These are phyloP conservation scores for Siphlonurus alternatus DNA, from an alignment of 2,888 invertebrate species.

Conservation along the genomic window DNA sequence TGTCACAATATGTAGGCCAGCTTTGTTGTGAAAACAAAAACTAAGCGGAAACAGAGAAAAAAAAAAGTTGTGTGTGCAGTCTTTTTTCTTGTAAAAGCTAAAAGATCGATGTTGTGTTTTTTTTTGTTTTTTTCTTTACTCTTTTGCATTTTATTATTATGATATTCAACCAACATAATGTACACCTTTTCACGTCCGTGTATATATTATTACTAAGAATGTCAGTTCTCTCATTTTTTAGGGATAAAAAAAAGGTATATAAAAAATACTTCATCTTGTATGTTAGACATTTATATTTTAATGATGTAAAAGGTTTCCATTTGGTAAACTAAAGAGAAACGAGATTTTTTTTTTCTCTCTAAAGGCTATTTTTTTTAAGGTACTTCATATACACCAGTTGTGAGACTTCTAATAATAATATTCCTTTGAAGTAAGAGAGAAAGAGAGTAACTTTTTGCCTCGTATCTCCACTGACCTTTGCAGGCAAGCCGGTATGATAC, in stretches of 20 bases:
- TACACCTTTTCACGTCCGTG: too few relatives aligned
- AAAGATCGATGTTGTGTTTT: not conserved
- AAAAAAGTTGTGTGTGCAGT: not conserved
- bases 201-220: too few relatives aligned
- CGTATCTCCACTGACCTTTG: too few relatives aligned
- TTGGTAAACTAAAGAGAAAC: not conserved
- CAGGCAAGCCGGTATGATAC: too few relatives aligned
- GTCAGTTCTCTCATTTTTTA: too few relatives aligned
- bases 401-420: not conserved
- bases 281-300: not conserved
- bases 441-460: not conserved
- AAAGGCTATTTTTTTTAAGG: not conserved
- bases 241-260: too few relatives aligned
- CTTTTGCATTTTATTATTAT: not conserved
- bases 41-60: not conserved
- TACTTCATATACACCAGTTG: not conserved
- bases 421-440: not conserved
- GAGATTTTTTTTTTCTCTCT: not conserved
- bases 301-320: not conserved
- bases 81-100: not conserved
- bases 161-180: too few relatives aligned
- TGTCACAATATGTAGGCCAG: too few relatives aligned
- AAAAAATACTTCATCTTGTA: too few relatives aligned
- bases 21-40: too few relatives aligned
- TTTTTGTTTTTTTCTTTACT: not conserved